Evolutionary conservation across 2,797 vertebrate species (phyloP).

Genomic region (Mormyrops boulengeri): DNA sequence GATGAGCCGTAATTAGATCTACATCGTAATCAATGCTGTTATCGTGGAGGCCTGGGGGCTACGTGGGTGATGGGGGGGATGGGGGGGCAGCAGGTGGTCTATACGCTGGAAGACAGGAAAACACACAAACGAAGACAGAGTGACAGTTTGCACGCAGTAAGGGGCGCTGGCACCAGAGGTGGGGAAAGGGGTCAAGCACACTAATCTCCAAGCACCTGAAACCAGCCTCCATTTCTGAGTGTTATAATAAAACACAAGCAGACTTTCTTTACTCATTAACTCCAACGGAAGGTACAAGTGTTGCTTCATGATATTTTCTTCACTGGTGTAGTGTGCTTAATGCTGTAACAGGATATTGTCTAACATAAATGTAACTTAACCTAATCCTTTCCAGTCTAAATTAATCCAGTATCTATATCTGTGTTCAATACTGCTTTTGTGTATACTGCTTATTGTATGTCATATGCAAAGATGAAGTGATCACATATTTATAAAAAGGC

Average conservation of each 20-base stretch:
- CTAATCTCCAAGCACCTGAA: background rate
- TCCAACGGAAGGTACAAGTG: background rate
- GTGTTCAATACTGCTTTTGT: background rate
- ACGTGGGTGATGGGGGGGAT: slow-evolving; percentile 75
- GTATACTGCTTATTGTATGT: background rate
- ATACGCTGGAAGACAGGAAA: slow-evolving; percentile 76
- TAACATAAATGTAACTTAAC: background rate
- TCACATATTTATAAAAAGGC: background rate
- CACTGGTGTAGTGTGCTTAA: background rate
- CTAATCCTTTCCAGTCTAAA: background rate
- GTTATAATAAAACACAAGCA: background rate
- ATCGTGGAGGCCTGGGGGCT: slow-evolving; percentile 88
- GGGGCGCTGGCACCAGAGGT: slow-evolving; percentile 28
- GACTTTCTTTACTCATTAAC: background rate
- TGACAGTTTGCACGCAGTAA: slow-evolving; percentile 66
- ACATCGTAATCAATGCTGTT: slow-evolving; percentile 99
- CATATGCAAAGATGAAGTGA: background rate
- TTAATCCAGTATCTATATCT: background rate
- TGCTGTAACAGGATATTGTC: background rate
- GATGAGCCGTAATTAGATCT: slow-evolving; percentile 99
- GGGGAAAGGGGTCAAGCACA: background rate
- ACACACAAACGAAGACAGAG: slow-evolving; percentile 76
- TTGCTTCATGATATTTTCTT: background rate
- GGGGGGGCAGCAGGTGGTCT: slow-evolving; percentile 75
- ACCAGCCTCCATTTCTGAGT: background rate